phyloP scores from a whole-genome alignment of 1,140 invertebrate genomes.

The Orius laevigatus region DNA sequence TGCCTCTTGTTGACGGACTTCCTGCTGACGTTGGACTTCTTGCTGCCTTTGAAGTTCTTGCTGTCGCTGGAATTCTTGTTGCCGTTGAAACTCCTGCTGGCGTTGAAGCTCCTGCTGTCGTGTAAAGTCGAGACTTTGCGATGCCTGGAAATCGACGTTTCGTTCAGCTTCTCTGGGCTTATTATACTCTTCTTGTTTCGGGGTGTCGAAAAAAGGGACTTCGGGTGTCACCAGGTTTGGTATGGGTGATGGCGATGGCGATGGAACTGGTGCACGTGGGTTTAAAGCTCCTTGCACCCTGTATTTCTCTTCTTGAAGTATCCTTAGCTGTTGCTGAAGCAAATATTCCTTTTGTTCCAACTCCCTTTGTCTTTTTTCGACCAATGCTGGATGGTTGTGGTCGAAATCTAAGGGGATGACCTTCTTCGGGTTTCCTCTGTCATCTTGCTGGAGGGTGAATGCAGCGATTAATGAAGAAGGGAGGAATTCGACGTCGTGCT shows the following conservation, averaged over 20 bases:
- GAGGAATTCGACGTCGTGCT: conserved; percentile 54
- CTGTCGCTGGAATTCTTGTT: conserved; percentile 30
- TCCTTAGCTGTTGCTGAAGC: conserved; percentile 47
- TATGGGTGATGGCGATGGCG: no score
- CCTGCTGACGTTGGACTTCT: conserved; percentile 23
- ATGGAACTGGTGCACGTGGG: no score
- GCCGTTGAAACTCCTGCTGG: conserved; percentile 31
- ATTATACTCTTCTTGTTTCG: no score
- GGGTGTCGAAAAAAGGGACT: no score
- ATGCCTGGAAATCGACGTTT: neutral
- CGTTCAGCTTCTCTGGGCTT: conserved; percentile 4
- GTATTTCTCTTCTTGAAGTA: conserved; percentile 39
- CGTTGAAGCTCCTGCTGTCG: conserved; percentile 49
- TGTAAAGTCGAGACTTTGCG: conserved; percentile 28
- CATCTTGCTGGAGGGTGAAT: conserved; percentile 67
- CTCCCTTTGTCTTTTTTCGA: conserved; percentile 34
- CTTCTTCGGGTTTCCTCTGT: conserved; percentile 50
- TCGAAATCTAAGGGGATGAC: conserved; percentile 46
- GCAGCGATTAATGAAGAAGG: conserved; percentile 60
- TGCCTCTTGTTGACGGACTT: conserved; percentile 29
- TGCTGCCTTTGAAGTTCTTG: conserved; percentile 23
- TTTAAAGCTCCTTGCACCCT: no score
- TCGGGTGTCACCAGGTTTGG: no score
- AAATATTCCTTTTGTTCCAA: conserved; percentile 48
- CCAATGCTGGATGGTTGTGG: conserved; percentile 23